Base-by-base conservation (phyloP, 2,113 vertebrate genomes). In the Takifugu flavidus region DNA sequence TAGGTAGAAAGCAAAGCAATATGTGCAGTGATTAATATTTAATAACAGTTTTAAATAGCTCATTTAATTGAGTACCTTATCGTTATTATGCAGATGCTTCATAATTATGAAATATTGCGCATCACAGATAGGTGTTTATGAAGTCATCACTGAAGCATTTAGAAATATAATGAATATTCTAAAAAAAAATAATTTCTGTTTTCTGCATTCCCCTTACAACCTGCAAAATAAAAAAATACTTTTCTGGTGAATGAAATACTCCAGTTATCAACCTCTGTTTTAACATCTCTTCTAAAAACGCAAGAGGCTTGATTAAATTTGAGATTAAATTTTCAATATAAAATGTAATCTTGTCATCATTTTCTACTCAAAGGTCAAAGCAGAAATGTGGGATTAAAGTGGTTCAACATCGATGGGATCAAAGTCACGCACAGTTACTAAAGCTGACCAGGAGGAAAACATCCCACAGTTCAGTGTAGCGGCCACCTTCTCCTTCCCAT, bases 31-130 rank as follows among this genome's bases (percentile, higher is more conserved):
- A 90, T 89, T 86, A 84, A 90, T 91, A 90, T 90, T 91, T 88
- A 89, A 90, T 84, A 87, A 78, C 77, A 72, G 46, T 65, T 82
- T 84, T 90, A 89, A 85, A 89, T 74, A 70, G 83, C 78, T 77
- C 27, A 55, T 75, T 90, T 92, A 91, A 90, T 90, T 91, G 84
- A 91, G 91, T 89, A 88, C 75, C 88, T 92, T 92, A 92, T 92
- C 91, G 90, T 86, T 88, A 87, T 85, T 83, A 82, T 82, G 84
- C 91, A 92, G 91, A 90, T 90, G 87, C 85, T 89, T 89, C 82
- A 89, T 92, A 91, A 90, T 90, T 92, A 84, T 90, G 85, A 90
- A 89, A 89, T 89, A 90, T 89, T 86, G 88, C 85, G 88, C 86
- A 90, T 89, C 85, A 86, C 82, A 82, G 87, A 89, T 89, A 89